Percentiles rank a stretch among this genome's conserved stretches.
Evolutionary conservation across 2,888 invertebrate species (phyloP).

Genomic region (Leuctra nigra): DNA sequence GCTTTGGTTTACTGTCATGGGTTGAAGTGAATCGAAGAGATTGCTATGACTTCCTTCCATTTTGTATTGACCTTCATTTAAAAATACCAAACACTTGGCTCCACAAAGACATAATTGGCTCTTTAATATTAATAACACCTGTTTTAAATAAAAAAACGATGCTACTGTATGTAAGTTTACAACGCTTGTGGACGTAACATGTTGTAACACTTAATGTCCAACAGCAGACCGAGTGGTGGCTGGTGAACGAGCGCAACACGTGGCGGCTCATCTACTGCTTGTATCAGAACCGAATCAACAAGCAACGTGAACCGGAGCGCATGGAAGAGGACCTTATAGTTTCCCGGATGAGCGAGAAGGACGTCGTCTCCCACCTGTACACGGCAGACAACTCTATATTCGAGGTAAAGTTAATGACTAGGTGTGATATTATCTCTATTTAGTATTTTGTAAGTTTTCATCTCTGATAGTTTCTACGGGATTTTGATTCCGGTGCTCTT

Average conservation of each 20-base stretch:
- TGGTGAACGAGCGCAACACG: conserved; percentile 79
- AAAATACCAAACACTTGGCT: conserved; percentile 29
- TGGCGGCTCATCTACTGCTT: conserved; percentile 80
- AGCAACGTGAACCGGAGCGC: conserved; percentile 26
- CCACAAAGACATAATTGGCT: conserved; percentile 5
- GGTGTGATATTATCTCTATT: no score
- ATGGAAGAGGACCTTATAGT: conserved; percentile 29
- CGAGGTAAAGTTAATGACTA: conserved; percentile 38
- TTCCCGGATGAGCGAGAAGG: conserved; percentile 50
- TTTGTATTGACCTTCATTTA: neutral
- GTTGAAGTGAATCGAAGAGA: neutral
- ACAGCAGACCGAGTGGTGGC: conserved; percentile 35
- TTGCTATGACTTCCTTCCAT: neutral
- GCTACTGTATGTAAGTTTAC: no score
- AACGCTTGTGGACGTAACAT: no score
- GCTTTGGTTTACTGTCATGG: neutral
- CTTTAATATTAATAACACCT: no score
- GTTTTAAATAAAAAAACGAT: neutral
- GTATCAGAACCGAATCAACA: conserved; percentile 68
- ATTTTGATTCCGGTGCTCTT: no score
- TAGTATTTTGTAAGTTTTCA: no score
- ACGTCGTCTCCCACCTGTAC: conserved; percentile 50
- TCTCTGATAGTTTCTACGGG: no score
- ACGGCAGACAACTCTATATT: conserved; percentile 47
- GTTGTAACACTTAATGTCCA: neutral